Base-by-base conservation (phyloP, 2,888 invertebrate genomes). In the Kryphioiulus occultus region DNA sequence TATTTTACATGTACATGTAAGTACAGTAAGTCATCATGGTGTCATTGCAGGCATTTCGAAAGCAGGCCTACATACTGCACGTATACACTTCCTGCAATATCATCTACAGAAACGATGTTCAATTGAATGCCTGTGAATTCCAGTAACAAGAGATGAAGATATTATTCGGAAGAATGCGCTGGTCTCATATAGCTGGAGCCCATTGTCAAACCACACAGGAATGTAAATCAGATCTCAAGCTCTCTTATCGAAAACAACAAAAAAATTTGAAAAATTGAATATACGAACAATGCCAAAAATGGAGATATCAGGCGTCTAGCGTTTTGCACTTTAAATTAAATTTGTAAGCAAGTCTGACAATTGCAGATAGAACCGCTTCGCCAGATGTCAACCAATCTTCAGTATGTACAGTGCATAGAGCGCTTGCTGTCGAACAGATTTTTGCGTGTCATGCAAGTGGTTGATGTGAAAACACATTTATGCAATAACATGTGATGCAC, bases 101-200 rank as follows among this genome's bases (percentile, higher is more conserved):
- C 5, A 22, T 59, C 22, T 22, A 59, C 9, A 22, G 59, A 22
- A 19, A 9, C 22, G 22, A 59, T 59, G 59, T 59, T 59, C 59
- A 59, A 59, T 59, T 59, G 59, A n/a, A 59, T 59, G 59, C 22
- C 22, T 59, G 4, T 59, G 59, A 59, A 59, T 22, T 22, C 59
- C 5, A n/a, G 59, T 22, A 59, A 59, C 22, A 22, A 10, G 59
- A 59, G 59, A 59, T 59, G 59, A 22, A 4, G 22, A 9, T 5
- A 59, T 59, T 59, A 59, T 59, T 59, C 59, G 59, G 22, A 59
- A 59, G 59, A 59, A 59, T 59, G 59, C 59, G 3, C 59, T 59
- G 59, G 59, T 22, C 5, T 59, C 59, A 19, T 59, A 22, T 59
- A n/a, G 22, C 9, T 22, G 59, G 22, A 59, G 59, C 22, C 22